Conservation (phyloP, 2,113 vertebrate genomes). For the Taxidea taxus region DNA sequence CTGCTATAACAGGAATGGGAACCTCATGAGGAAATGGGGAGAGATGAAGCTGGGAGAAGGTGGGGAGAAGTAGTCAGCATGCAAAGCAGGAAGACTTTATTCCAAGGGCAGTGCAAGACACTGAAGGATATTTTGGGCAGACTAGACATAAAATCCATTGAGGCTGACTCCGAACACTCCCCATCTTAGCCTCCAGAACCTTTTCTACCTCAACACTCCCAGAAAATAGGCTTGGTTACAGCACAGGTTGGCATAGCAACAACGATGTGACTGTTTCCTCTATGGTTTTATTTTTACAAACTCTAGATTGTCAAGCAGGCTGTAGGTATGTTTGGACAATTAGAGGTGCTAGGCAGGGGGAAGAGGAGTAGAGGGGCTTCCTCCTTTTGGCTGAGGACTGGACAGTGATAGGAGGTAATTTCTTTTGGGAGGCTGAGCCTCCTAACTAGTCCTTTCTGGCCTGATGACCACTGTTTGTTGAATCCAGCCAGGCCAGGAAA, state of each 20-base stretch:
- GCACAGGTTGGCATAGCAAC: conserved; percentile 53
- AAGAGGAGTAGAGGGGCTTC: not conserved
- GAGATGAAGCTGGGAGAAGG: not conserved
- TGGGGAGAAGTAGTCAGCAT: rapidly evolving
- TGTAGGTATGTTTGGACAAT: not conserved
- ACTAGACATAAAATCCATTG: not conserved
- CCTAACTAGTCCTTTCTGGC: not conserved
- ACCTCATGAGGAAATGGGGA: not conserved
- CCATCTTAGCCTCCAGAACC: not conserved
- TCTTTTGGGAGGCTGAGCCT: not conserved
- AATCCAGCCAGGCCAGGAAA: not conserved
- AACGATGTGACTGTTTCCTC: not conserved
- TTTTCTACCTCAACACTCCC: not conserved
- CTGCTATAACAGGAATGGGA: not conserved
- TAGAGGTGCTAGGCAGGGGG: not conserved
- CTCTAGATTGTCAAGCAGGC: not conserved
- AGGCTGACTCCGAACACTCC: not conserved
- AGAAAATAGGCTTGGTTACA: not conserved
- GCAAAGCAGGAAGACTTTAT: not conserved
- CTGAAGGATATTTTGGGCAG: not conserved
- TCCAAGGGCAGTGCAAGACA: not conserved
- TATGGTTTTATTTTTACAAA: not conserved
- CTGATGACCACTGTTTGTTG: not conserved
- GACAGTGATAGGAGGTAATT: not conserved
- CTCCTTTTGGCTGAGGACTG: not conserved